Evolutionary conservation across 2,888 invertebrate species (phyloP).

Genomic region (Leptogaster cylindrica): DNA sequence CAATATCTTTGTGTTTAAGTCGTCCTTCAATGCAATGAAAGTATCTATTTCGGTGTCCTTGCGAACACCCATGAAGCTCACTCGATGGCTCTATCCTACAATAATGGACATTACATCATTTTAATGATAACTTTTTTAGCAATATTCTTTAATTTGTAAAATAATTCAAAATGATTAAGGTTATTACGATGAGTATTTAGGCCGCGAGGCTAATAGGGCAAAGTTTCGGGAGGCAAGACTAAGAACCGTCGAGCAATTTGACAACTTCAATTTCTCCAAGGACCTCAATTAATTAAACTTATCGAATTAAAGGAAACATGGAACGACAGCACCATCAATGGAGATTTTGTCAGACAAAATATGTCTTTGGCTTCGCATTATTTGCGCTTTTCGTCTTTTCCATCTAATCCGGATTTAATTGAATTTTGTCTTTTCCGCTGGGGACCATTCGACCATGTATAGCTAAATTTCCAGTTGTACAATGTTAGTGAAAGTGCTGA

Average conservation of each 20-base stretch:
- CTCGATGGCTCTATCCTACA: no score
- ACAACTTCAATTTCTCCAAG: constrained; percentile 30
- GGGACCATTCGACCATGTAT: constrained; percentile 23
- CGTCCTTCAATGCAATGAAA: no score
- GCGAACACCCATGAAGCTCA: no score
- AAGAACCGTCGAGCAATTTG: no score
- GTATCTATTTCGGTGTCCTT: no score
- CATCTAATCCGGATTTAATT: constrained; percentile 46
- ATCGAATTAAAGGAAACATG: constrained; percentile 46
- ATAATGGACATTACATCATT: no score
- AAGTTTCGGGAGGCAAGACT: no score
- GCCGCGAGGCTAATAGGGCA: constrained; percentile 6
- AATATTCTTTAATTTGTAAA: no score
- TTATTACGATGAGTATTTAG: constrained; percentile 12
- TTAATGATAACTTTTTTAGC: no score
- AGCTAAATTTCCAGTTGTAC: constrained; percentile 7
- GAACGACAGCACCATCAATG: constrained; percentile 34
- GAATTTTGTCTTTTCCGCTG: constrained; percentile 38
- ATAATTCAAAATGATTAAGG: constrained; percentile 13
- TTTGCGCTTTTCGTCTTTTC: constrained; percentile 43
- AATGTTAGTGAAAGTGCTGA: constrained; percentile 39
- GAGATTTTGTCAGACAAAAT: constrained; percentile 32
- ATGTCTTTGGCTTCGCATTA: constrained; percentile 44
- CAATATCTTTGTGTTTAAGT: no score
- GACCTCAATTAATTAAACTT: constrained; percentile 47